Conservation (phyloP, 2,888 invertebrate species). For the Boloria selene region DNA sequence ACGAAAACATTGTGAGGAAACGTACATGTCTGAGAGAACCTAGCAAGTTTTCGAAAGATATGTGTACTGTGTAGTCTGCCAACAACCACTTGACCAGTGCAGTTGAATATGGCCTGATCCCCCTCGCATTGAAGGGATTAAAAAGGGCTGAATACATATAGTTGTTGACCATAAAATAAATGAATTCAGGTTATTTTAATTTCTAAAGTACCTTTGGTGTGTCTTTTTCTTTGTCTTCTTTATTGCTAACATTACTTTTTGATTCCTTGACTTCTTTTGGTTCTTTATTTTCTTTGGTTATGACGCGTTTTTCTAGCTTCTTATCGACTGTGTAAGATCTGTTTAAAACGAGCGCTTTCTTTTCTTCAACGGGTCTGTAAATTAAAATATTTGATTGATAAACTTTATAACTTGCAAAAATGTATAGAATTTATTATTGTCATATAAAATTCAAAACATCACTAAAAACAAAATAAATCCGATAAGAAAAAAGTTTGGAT, state of each 20-base stretch:
- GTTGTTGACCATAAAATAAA: neutral
- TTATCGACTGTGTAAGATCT: slow-evolving; percentile 55
- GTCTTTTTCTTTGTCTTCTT: slow-evolving; percentile 53
- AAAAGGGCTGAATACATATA: too few relatives aligned
- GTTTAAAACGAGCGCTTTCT: slow-evolving; percentile 46
- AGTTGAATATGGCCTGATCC: too few relatives aligned
- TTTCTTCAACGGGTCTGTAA: slow-evolving; percentile 59
- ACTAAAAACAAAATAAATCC: neutral
- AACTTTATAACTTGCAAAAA: too few relatives aligned
- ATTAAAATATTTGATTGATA: neutral
- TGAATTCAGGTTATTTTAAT: too few relatives aligned
- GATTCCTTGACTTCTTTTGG: slow-evolving; percentile 62
- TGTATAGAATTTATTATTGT: too few relatives aligned
- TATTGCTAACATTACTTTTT: slow-evolving; percentile 49
- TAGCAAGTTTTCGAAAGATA: too few relatives aligned
- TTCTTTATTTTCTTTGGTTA: slow-evolving; percentile 71
- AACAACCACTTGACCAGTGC: too few relatives aligned
- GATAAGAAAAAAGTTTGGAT: neutral
- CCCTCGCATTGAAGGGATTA: too few relatives aligned
- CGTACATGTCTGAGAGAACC: too few relatives aligned
- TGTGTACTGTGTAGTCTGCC: too few relatives aligned
- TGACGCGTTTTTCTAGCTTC: slow-evolving; percentile 54
- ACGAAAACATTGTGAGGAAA: too few relatives aligned
- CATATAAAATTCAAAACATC: too few relatives aligned
- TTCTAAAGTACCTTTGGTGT: slow-evolving; percentile 36